A percentile compares a stretch with the other conserved stretches of the same genome.
phyloP scores from a whole-genome alignment of 2,888 invertebrate species.

The Cyclophora punctaria region DNA sequence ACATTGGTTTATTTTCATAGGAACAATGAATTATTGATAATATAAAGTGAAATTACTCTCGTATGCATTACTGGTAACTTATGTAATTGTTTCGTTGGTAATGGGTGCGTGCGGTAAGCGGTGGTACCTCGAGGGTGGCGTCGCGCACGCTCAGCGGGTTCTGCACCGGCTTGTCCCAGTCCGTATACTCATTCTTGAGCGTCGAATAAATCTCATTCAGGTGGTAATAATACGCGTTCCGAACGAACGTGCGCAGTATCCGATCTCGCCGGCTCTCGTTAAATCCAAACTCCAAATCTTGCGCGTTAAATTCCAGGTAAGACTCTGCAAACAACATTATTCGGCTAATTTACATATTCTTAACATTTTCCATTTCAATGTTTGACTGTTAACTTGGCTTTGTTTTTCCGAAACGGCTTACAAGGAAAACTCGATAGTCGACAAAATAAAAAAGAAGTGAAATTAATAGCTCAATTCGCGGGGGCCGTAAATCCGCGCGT shows the following conservation, averaged over 20 bases:
- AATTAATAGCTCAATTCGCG: constrained; percentile 28
- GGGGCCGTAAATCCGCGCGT: constrained; percentile 27
- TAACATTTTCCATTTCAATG: constrained; percentile 27
- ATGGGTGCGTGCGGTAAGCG: constrained; percentile 5
- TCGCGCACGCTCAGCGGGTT: constrained; percentile 90
- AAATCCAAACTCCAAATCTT: constrained; percentile 92
- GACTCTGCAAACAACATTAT: constrained; percentile 76
- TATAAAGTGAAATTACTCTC: constrained; percentile 8
- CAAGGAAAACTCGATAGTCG: constrained; percentile 12
- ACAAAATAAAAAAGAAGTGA: constrained; percentile 19
- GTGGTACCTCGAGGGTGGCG: constrained; percentile 81
- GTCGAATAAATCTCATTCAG: constrained; percentile 96
- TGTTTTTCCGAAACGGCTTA: constrained; percentile 16
- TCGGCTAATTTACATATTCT: constrained; percentile 50
- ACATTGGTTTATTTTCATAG: constrained; percentile 20
- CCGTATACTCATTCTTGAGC: constrained; percentile 95
- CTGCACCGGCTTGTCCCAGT: constrained; percentile 93
- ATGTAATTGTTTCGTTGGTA: constrained; percentile 17
- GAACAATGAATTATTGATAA: constrained; percentile 16
- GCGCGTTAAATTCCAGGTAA: constrained; percentile 86
- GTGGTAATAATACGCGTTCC: constrained; percentile 96
- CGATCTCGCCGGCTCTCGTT: constrained; percentile 90
- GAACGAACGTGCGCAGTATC: constrained; percentile 91
- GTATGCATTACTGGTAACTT: constrained; percentile 18
- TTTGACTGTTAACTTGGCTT: constrained; percentile 18